Evolutionary conservation across 2,113 vertebrate genomes (phyloP).

Genomic region (Corapipo altera): DNA sequence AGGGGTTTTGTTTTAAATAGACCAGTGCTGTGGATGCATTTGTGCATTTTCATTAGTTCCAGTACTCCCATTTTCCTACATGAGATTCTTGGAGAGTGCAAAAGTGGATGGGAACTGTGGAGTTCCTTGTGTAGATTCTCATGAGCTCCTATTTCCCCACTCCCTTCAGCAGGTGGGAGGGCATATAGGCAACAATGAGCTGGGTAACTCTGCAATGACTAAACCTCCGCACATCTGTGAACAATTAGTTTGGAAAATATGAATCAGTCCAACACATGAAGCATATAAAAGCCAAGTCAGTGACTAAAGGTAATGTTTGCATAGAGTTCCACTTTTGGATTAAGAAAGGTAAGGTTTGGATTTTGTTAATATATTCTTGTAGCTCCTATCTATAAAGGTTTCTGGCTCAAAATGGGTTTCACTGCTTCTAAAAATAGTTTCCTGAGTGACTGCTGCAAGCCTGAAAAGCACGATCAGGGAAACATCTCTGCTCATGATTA

Average conservation of each 20-base stretch:
- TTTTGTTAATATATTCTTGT: constrained; percentile 36
- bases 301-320: neutral
- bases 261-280: neutral
- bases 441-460: constrained; percentile 53
- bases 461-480: constrained; percentile 59
- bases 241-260: neutral
- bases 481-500: constrained; percentile 66
- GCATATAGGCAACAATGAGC: fast-evolving
- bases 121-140: neutral
- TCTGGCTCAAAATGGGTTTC: constrained; percentile 59
- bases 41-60: neutral
- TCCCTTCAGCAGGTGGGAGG: neutral
- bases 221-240: neutral
- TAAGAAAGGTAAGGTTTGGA: neutral
- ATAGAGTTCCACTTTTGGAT: constrained; percentile 9
- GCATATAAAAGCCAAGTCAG: neutral
- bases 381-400: constrained; percentile 45
- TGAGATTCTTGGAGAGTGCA: neutral
- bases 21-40: neutral
- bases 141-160: neutral
- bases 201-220: neutral
- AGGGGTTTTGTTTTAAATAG: neutral
- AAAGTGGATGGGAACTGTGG: neutral
- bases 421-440: constrained; percentile 67
- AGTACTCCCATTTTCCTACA: neutral